Evolutionary conservation across 1,140 invertebrate species (phyloP), one percentile per base, ranked within the genome.

Genomic region (Ylistrum balloti): DNA sequence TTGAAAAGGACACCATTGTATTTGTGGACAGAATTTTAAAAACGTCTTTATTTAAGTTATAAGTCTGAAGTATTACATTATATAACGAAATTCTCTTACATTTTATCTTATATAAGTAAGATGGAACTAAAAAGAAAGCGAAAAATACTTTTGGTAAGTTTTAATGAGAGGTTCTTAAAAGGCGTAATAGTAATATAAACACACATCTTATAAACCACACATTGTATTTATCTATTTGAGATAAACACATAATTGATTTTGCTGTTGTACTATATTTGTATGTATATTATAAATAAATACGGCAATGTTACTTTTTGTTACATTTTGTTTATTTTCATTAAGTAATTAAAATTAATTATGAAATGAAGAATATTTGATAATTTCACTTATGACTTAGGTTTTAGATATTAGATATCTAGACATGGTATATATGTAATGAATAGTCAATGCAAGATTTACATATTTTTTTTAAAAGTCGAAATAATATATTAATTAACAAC

Each of bases 71-170:
- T 74, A 28, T 28, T 74, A n/a, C 22, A 74, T 28, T 74, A 5
- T 28, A 28, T 74, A 74, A 74, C 56, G n/a, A 74, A 9, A 28
- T 28, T n/a, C 2, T 74, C 56, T 74, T 74, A 11, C 15, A 74
- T 74, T 3, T 74, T 22, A 17, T 74, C 56, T 22, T 28, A 74
- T 74, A 9, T 74, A 74, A 28, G 56, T 74, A n/a, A 74, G 22
- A n/a, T 74, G 56, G 56, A 74, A 28, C 56, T 28, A 11, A 74
- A 74, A 38, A 74, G 56, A 74, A 74, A 74, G n/a, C n/a, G n/a
- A 74, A 17, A n/a, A n/a, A 74, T 20, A 74, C 17, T n/a, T 48
- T 1, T 74, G 56, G 56, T 74, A 74, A 74, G 56, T 74, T 74
- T 28, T 3, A 74, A 74, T 74, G 17, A n/a, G 56, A 56, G 3